Conservation (phyloP, 2,797 vertebrate genomes). For the Tangara arthus region DNA sequence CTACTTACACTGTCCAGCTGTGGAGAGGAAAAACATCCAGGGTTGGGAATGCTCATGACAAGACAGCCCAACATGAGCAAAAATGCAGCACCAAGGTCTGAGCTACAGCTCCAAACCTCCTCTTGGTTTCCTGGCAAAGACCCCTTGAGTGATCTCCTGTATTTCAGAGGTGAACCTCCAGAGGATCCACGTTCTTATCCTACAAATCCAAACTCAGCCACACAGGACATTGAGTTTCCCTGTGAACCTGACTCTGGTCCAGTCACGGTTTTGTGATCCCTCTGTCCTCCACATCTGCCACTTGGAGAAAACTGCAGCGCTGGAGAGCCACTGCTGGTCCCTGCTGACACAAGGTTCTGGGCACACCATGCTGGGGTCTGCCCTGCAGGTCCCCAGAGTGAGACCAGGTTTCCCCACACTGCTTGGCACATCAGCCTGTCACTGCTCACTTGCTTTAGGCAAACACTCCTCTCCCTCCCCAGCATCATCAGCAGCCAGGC, state of each 20-base stretch:
- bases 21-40: not conserved
- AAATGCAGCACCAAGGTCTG: not conserved
- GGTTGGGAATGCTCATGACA: not conserved
- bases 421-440: not conserved
- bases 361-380: not conserved
- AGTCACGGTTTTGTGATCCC: rapidly evolving
- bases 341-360: not conserved
- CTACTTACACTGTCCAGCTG: not conserved
- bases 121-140: rapidly evolving
- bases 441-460: not conserved
- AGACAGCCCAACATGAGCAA: not conserved
- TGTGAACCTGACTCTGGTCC: not conserved
- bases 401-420: not conserved
- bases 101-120: not conserved
- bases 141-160: not conserved
- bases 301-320: rapidly evolving
- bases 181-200: not conserved
- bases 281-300: not conserved
- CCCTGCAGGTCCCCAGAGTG: rapidly evolving
- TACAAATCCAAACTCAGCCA: not conserved
- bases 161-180: not conserved
- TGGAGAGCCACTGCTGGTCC: not conserved
- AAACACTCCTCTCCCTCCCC: not conserved
- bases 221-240: not conserved
- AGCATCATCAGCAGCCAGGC: not conserved